phyloP scores from a whole-genome alignment of 2,113 vertebrate genomes.

The Corvus moneduloides region DNA sequence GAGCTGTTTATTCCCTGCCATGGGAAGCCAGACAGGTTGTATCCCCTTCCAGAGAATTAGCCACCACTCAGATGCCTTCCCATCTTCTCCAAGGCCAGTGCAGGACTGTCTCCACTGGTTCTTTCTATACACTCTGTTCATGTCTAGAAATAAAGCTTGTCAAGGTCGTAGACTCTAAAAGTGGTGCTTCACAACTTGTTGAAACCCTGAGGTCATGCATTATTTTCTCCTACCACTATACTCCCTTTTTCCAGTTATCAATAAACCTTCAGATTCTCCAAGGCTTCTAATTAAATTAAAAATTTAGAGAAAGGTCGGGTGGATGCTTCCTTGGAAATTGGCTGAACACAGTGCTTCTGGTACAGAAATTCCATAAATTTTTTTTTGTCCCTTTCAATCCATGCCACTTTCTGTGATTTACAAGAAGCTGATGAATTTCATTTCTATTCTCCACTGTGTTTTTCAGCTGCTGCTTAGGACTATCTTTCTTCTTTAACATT shows the following conservation, averaged over 20 bases:
- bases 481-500: not conserved
- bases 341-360: not conserved
- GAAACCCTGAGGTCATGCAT: not conserved
- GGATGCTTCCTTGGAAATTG: not conserved
- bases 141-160: not conserved
- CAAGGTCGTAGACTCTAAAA: not conserved
- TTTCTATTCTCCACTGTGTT: not conserved
- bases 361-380: not conserved
- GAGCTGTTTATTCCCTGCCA: not conserved
- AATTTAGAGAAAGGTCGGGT: not conserved
- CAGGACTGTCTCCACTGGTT: not conserved
- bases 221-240: not conserved
- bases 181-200: not conserved
- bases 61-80: not conserved
- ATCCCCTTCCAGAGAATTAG: not conserved
- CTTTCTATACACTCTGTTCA: not conserved
- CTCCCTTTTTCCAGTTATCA: not conserved
- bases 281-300: not conserved
- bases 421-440: not conserved
- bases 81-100: not conserved
- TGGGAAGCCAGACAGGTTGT: not conserved
- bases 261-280: not conserved
- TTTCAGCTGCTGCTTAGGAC: not conserved
- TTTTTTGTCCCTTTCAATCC: not conserved
- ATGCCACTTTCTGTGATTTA: not conserved